These are phyloP conservation scores for Hybos culiciformis DNA, from an alignment of 2,888 invertebrate genomes.

Conservation along the genomic window DNA sequence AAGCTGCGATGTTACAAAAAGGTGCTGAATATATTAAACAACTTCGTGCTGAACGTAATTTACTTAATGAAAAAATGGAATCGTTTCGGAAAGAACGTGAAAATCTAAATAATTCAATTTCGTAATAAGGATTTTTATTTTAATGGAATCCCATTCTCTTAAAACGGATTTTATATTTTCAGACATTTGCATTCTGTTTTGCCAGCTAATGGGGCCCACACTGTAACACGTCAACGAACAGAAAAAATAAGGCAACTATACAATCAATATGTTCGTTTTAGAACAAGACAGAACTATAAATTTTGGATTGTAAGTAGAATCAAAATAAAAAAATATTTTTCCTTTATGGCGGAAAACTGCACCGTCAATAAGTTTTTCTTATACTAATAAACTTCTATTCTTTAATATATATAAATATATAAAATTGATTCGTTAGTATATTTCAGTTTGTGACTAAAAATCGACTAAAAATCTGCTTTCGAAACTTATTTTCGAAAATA, in stretches of 20 bases:
- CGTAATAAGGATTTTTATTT: constrained; percentile 38
- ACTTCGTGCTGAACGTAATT: constrained; percentile 68
- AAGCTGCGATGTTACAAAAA: constrained; percentile 93
- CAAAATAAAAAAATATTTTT: no score
- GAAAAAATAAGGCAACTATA: constrained; percentile 89
- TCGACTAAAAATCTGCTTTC: no score
- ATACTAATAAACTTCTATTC: no score
- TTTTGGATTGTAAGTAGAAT: constrained; percentile 99
- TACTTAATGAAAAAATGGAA: constrained; percentile 83
- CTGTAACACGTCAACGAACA: constrained; percentile 77
- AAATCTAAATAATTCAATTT: constrained; percentile 76
- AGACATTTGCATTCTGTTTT: constrained; percentile 89
- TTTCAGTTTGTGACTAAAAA: no score
- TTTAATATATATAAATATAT: no score
- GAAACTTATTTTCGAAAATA: no score
- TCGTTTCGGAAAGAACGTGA: constrained; percentile 78
- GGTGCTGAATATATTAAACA: constrained; percentile 91
- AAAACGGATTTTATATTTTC: constrained; percentile 22
- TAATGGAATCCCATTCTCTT: background rate
- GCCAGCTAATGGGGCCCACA: constrained; percentile 91
- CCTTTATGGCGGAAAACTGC: no score
- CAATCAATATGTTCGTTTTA: constrained; percentile 72
- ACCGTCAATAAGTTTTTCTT: no score
- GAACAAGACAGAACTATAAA: constrained; percentile 90
- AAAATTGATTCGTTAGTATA: no score